phyloP scores from a whole-genome alignment of 1,140 invertebrate species.

The Eulimnadia texana region DNA sequence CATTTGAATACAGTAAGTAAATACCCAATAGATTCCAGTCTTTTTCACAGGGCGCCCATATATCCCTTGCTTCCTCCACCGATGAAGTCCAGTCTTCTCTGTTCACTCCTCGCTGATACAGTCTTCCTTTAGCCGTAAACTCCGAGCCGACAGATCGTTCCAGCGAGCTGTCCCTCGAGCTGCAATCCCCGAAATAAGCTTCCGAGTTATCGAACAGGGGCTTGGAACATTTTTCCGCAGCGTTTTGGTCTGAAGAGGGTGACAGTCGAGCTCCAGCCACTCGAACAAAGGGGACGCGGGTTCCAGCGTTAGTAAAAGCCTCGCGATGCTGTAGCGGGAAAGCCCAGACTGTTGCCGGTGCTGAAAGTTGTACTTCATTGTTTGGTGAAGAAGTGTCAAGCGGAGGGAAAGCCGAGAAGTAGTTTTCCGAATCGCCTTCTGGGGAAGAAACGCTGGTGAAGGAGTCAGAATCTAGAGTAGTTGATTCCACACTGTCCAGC shows the following conservation, averaged over 20 bases:
- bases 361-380: too few relatives aligned
- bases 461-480: conserved; percentile 1
- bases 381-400: neutral
- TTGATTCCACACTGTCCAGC: neutral
- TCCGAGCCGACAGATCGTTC: neutral
- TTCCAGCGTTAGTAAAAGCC: neutral
- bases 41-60: conserved; percentile 2
- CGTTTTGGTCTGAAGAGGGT: neutral
- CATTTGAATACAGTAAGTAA: too few relatives aligned
- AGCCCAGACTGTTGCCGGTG: neutral
- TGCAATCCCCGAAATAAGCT: conserved; percentile 5
- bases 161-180: neutral
- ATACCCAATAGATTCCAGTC: neutral
- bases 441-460: conserved; percentile 10
- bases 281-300: conserved; percentile 5
- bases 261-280: conserved; percentile 3
- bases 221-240: too few relatives aligned
- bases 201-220: too few relatives aligned
- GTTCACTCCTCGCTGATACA: neutral
- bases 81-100: conserved; percentile 2
- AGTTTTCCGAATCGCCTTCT: conserved; percentile 4
- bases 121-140: neutral
- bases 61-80: neutral
- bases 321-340: neutral
- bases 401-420: conserved; percentile 8